Conservation (phyloP, 1,140 invertebrate species). For the Bicyclus anynana region DNA sequence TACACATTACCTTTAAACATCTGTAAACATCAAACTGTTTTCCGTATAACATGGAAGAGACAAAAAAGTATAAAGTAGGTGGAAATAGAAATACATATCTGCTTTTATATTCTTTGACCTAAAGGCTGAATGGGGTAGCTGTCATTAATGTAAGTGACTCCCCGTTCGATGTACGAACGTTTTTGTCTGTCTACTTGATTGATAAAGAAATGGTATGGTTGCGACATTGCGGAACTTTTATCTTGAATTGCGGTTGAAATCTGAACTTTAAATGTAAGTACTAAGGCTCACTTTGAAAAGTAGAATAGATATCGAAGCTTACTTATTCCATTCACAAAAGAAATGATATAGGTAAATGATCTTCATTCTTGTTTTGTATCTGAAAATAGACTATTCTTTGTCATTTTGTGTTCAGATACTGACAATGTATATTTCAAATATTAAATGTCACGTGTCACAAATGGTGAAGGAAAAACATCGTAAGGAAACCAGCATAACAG, state of each 20-base stretch:
- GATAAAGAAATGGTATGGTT: conserved; percentile 64
- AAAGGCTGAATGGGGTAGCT: conserved; percentile 46
- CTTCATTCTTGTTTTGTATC: conserved; percentile 1
- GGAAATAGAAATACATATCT: background rate
- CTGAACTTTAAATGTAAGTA: background rate
- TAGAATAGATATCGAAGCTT: background rate
- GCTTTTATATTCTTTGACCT: conserved; percentile 34
- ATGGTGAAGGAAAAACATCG: too few relatives aligned
- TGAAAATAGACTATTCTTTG: background rate
- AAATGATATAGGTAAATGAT: conserved; percentile 3
- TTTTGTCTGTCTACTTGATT: conserved; percentile 65
- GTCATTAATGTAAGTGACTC: conserved; percentile 70
- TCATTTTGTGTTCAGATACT: background rate
- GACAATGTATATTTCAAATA: too few relatives aligned
- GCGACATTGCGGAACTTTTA: conserved; percentile 46
- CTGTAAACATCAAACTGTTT: too few relatives aligned
- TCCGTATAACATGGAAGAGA: too few relatives aligned
- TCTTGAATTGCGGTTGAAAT: background rate
- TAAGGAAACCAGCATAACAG: too few relatives aligned
- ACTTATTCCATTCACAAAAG: background rate
- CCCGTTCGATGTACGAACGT: conserved; percentile 57
- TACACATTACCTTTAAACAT: too few relatives aligned
- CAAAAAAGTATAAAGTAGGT: too few relatives aligned
- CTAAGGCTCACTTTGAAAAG: background rate
- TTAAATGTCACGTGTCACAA: too few relatives aligned